These are phyloP conservation scores for Tineola bisselliella DNA, from an alignment of 2,888 invertebrate genomes.

Conservation along the genomic window DNA sequence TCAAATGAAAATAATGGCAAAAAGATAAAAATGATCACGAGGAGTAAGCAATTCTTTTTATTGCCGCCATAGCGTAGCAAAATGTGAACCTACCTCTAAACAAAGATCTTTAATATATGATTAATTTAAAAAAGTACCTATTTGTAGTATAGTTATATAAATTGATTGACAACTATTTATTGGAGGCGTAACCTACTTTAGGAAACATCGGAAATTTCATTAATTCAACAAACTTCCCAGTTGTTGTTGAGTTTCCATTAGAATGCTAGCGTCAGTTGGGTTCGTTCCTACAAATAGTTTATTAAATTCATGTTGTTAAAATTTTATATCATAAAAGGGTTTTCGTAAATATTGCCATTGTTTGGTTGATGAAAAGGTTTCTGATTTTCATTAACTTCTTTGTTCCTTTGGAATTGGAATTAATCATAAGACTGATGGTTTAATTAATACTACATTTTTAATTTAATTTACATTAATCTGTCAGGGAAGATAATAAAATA, in stretches of 20 bases:
- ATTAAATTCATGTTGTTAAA: conserved; percentile 22
- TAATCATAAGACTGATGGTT: too few species aligned
- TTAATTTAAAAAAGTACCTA: too few species aligned
- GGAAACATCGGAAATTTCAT: conserved; percentile 31
- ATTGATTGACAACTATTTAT: conserved; percentile 18
- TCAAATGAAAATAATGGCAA: too few species aligned
- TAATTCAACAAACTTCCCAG: conserved; percentile 25
- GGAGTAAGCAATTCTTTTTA: too few species aligned
- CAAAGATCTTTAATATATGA: too few species aligned
- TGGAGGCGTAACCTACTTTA: not conserved
- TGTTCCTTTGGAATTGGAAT: not conserved
- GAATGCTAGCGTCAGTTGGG: conserved; percentile 23
- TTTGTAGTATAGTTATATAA: too few species aligned
- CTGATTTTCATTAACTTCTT: not conserved
- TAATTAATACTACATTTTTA: too few species aligned
- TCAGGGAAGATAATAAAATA: too few species aligned
- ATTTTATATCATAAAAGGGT: not conserved
- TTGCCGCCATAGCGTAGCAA: too few species aligned
- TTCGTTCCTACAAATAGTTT: conserved; percentile 25
- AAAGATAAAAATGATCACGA: too few species aligned
- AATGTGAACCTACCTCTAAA: too few species aligned
- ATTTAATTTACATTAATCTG: too few species aligned
- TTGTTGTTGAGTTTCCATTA: conserved; percentile 22
- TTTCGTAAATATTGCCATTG: not conserved
- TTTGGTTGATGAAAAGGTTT: not conserved